Base-by-base conservation (phyloP, 1,140 invertebrate genomes). In the Bicyclus anynana region DNA sequence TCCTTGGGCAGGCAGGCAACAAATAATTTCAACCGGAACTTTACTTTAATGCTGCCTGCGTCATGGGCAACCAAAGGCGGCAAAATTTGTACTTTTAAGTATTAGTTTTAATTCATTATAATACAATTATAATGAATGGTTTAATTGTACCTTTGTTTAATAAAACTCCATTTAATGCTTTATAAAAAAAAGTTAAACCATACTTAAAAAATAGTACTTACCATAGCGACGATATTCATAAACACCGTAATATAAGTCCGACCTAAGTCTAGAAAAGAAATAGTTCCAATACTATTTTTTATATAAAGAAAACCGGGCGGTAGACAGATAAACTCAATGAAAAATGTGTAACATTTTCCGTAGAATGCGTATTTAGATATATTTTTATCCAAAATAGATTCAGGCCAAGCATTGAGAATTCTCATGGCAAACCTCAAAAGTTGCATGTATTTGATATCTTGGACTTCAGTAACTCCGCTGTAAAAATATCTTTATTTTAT, bases 161-260 rank as follows among this genome's bases (percentile, higher is more conserved):
- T n/a, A n/a, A n/a, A n/a, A n/a, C n/a, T n/a, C n/a, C n/a, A n/a
- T n/a, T n/a, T n/a, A n/a, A n/a, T n/a, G n/a, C n/a, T n/a, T n/a
- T n/a, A n/a, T n/a, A n/a, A n/a, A n/a, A n/a, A n/a, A n/a, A n/a
- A n/a, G n/a, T n/a, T n/a, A n/a, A n/a, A n/a, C n/a, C n/a, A n/a
- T n/a, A n/a, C n/a, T n/a, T n/a, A n/a, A n/a, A n/a, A n/a, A n/a
- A n/a, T n/a, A n/a, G 48, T 55, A 67, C 70, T 63, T 52, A 72
- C 70, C 5, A 56, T 7, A 9, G 54, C 53, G 33, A 67, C 40
- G 14, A 37, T 20, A 51, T 61, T 66, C 59, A 74, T 68, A 23
- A 65, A 53, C 0, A 62, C 53, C 1, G 71, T 71, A 16, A 74
- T 64, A 20, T 71, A 74, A 5, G 59, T 60, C 10, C 68, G 65